Evolutionary conservation across 1,140 invertebrate genomes (phyloP).

Genomic region (Drosophila mayri): DNA sequence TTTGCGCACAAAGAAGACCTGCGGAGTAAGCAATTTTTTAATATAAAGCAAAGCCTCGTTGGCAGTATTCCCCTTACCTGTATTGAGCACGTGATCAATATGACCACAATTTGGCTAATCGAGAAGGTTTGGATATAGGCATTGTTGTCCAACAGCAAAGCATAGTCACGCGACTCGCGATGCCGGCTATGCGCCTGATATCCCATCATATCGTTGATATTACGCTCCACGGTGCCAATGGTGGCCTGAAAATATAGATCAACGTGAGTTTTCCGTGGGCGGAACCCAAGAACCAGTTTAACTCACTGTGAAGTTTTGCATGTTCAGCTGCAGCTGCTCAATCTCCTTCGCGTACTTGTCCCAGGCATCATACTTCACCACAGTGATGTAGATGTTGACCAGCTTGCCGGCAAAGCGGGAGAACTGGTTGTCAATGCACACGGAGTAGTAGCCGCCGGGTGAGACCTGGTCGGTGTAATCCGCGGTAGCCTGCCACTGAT

Average conservation of each 20-base stretch:
- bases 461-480: conserved; percentile 94
- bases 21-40: conserved; percentile 82
- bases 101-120: conserved; percentile 92
- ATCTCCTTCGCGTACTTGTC: conserved; percentile 96
- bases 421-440: conserved; percentile 98
- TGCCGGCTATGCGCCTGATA: conserved; percentile 92
- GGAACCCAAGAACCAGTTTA: conserved; percentile 32
- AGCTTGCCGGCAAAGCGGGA: conserved; percentile 96
- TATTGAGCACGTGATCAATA: conserved; percentile 89
- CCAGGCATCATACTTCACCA: conserved; percentile 97
- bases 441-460: conserved; percentile 94
- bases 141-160: conserved; percentile 93
- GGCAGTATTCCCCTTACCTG: conserved; percentile 54
- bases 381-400: conserved; percentile 96
- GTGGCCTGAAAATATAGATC: conserved; percentile 86
- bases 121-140: conserved; percentile 95
- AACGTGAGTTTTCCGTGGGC: conserved; percentile 10
- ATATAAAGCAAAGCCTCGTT: background rate
- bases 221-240: conserved; percentile 91
- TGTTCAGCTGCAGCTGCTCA: conserved; percentile 93
- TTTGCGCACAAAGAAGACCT: conserved; percentile 95
- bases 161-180: conserved; percentile 92
- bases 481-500: conserved; percentile 94
- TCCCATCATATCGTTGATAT: conserved; percentile 94
- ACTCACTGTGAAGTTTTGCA: conserved; percentile 95